These are phyloP conservation scores for Dexiosoma caninum DNA, from an alignment of 2,888 invertebrate genomes.

Conservation along the genomic window DNA sequence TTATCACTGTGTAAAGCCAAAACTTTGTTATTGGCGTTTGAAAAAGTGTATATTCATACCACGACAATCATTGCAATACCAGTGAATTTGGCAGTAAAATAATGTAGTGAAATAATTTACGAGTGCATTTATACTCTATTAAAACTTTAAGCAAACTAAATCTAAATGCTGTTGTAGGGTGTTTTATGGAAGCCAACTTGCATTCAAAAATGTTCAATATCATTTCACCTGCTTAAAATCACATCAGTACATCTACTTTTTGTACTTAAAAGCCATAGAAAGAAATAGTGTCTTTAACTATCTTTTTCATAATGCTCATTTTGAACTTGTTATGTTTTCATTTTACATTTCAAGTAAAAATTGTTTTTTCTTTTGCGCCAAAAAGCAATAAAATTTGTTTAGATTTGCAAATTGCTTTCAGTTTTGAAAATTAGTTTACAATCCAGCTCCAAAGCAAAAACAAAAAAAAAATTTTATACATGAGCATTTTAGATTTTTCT, in stretches of 20 bases:
- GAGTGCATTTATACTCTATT: too few relatives aligned
- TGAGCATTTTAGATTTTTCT: not conserved
- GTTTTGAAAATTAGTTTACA: slow-evolving; percentile 51
- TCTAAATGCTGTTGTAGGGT: too few relatives aligned
- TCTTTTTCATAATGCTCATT: not conserved
- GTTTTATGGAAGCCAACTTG: too few relatives aligned
- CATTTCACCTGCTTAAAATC: too few relatives aligned
- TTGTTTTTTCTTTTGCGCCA: not conserved
- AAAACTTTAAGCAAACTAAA: too few relatives aligned
- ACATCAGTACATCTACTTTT: not conserved
- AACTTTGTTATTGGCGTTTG: too few relatives aligned
- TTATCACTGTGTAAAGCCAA: too few relatives aligned
- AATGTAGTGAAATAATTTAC: too few relatives aligned
- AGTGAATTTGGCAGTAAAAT: too few relatives aligned
- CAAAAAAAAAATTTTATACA: not conserved
- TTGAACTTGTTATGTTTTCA: not conserved
- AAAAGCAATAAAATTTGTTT: slow-evolving; percentile 5
- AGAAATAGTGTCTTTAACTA: not conserved
- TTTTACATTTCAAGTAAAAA: not conserved
- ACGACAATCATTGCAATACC: too few relatives aligned
- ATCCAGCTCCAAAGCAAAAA: not conserved
- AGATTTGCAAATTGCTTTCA: slow-evolving; percentile 27
- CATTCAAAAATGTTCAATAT: too few relatives aligned
- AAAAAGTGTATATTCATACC: too few relatives aligned
- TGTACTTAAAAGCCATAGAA: not conserved